Base-by-base conservation (phyloP, 64 coral and sea anemone genomes). In the Acropora yongei region DNA sequence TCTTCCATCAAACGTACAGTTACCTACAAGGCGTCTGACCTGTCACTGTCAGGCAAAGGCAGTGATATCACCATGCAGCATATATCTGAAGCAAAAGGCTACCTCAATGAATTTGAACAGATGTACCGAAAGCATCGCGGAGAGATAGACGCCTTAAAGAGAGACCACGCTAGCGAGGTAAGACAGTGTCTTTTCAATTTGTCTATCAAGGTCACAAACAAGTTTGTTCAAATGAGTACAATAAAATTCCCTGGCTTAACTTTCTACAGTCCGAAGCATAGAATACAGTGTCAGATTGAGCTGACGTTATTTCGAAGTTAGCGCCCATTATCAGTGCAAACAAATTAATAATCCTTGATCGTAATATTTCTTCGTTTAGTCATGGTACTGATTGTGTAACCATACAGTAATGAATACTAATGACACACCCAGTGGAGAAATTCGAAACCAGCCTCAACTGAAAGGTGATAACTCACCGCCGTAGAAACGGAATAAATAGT, bases 41-140 rank as follows among this genome's bases (percentile, higher is more conserved):
- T 85, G 3, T 4, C 63, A 2, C n/a, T 72, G 12, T 69, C 82
- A 2, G 39, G 57, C 44, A 85, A 72, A 85, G 41, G 39, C 12
- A 45, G n/a, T 42, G 82, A 85, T 16, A 69, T 85, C 61, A 85
- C 82, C 1, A 85, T 85, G 2, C 82, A 85, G 44, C 82, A 85
- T 44, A 85, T 85, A 41, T 85, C 82, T 17, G 82, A 85, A 30
- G 82, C 82, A 2, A 85, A 85, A 39, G 16, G 63, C 45, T 85
- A 85, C 61, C 82, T 85, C 82, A 85, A 85, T 85, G 82, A 85
- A 47, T 85, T 85, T 85, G 63, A 85, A 44, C 63, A 85, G 46
- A 85, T 85, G 61, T 85, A 85, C n/a, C 63, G 82, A 1, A 85
- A 85, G 18, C 82, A 85, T 44, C 12, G 82, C 2, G 65, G 42